These are phyloP conservation scores for Propsilocerus akamusi DNA, from an alignment of 1,140 invertebrate species.

Conservation along the genomic window DNA sequence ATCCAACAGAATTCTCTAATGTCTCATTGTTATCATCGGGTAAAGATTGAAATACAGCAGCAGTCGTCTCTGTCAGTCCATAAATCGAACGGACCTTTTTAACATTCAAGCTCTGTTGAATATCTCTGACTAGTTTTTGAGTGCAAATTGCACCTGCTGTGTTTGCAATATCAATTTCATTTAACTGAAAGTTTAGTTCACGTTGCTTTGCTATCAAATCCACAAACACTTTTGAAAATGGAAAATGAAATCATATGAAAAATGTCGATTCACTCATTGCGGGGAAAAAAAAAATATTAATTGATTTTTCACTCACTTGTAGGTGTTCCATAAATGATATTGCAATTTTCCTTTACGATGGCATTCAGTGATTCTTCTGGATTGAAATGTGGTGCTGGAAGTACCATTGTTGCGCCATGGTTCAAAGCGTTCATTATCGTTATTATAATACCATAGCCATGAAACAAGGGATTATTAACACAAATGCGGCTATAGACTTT, in stretches of 20 bases:
- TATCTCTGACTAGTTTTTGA: slow-evolving; percentile 44
- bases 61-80: slow-evolving; percentile 76
- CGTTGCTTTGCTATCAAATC: slow-evolving; percentile 46
- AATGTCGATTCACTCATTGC: background rate
- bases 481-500: slow-evolving; percentile 30
- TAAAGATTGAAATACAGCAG: slow-evolving; percentile 46
- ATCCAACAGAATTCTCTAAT: slow-evolving; percentile 56
- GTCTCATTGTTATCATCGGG: slow-evolving; percentile 43
- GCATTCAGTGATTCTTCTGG: slow-evolving; percentile 42
- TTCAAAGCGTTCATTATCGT: slow-evolving; percentile 41
- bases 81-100: slow-evolving; percentile 51
- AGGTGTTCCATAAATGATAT: slow-evolving; percentile 76
- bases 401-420: slow-evolving; percentile 47
- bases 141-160: slow-evolving; percentile 61
- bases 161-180: slow-evolving; percentile 34
- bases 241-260: background rate
- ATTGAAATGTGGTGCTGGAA: slow-evolving; percentile 50
- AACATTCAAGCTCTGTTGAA: slow-evolving; percentile 28
- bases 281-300: background rate
- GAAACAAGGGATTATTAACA: slow-evolving; percentile 77
- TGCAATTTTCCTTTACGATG: slow-evolving; percentile 54
- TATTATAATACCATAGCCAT: slow-evolving; percentile 68
- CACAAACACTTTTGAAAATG: slow-evolving; percentile 48
- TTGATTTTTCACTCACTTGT: slow-evolving; percentile 54
- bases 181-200: slow-evolving; percentile 23